Evolutionary conservation across 2,797 vertebrate genomes (phyloP).

Genomic region (Poecilia picta): DNA sequence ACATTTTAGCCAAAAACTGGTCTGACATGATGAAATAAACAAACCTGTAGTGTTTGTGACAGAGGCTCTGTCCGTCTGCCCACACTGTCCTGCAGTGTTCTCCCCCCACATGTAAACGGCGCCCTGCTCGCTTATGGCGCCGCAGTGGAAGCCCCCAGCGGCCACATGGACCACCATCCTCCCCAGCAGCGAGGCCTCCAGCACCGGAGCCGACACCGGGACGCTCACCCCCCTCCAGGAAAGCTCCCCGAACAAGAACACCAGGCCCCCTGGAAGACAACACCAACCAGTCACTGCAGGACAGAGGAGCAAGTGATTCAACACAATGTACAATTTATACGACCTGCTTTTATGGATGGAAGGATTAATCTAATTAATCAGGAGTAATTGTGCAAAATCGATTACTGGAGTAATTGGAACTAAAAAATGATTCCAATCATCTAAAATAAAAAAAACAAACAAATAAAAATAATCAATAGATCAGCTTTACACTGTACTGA

Average conservation of each 20-base stretch:
- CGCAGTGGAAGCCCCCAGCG: conserved; percentile 92
- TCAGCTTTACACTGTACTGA: too few species aligned
- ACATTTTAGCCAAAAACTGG: background rate
- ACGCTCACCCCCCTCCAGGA: conserved; percentile 84
- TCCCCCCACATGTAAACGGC: conserved; percentile 93
- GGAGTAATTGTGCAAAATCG: too few species aligned
- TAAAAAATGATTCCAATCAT: too few species aligned
- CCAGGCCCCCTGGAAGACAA: conserved; percentile 85
- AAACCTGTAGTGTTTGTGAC: conserved; percentile 60
- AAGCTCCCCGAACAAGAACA: conserved; percentile 92
- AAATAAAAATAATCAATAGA: too few species aligned
- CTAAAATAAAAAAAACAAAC: too few species aligned
- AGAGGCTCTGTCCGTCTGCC: conserved; percentile 71
- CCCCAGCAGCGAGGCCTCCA: conserved; percentile 85
- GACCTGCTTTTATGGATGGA: too few species aligned
- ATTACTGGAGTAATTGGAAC: too few species aligned
- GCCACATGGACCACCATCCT: conserved; percentile 85
- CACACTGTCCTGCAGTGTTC: conserved; percentile 94
- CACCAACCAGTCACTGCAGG: background rate
- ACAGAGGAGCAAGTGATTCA: background rate
- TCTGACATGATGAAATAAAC: conserved; percentile 1
- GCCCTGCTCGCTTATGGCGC: conserved; percentile 88
- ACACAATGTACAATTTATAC: background rate
- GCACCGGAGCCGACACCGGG: conserved; percentile 74
- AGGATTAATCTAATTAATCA: too few species aligned